Percentiles rank a stretch among this genome's conserved stretches.
Conservation (phyloP, 2,113 vertebrate species). For the Piliocolobus tephrosceles region DNA sequence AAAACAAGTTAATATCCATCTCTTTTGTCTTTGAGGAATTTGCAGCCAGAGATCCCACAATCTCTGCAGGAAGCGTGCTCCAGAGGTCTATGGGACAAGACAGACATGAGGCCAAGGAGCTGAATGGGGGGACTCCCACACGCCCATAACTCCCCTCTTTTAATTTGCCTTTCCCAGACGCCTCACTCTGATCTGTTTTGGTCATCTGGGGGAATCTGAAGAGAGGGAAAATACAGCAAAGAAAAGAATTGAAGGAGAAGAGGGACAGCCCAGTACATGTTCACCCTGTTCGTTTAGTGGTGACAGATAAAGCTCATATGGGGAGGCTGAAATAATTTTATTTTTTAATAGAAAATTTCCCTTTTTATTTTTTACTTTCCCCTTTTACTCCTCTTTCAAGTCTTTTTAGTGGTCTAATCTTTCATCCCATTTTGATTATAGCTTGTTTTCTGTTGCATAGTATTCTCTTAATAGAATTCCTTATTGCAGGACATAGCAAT, state of each 20-base stretch:
- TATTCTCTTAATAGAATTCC: background rate
- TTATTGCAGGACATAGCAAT: background rate
- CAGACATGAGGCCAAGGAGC: too few species aligned
- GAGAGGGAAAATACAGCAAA: background rate
- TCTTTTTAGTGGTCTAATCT: background rate
- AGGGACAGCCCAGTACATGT: background rate
- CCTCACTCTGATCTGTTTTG: background rate
- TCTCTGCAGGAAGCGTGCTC: background rate
- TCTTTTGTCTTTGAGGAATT: slow-evolving; percentile 1
- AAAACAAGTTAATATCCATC: background rate
- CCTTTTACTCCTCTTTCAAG: background rate
- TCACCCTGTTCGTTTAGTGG: background rate
- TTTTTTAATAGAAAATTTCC: background rate
- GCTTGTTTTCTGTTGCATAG: background rate
- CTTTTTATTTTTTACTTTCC: background rate
- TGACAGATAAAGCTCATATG: background rate
- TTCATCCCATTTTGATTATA: background rate
- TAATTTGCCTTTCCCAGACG: background rate
- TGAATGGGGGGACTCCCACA: background rate
- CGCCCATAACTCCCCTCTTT: background rate
- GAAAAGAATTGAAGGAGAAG: background rate
- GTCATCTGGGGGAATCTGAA: background rate
- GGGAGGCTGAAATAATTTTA: background rate
- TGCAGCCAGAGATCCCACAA: background rate
- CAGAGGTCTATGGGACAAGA: background rate